Evolutionary conservation across 2,888 invertebrate species (phyloP), one percentile per base, ranked within the genome.

Genomic region (Troides oblongomaculatus): DNA sequence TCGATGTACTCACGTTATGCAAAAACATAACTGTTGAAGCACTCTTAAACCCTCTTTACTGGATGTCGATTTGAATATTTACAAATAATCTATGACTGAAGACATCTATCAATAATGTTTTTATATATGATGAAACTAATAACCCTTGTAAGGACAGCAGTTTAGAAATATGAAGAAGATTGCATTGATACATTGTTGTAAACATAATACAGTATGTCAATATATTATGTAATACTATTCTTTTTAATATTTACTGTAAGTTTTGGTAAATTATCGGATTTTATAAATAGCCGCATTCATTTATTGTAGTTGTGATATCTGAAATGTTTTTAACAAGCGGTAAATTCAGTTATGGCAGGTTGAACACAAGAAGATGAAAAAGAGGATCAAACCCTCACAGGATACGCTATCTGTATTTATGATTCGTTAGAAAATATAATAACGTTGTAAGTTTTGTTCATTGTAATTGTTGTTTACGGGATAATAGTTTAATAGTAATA

Each of bases 291-390:
- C 50, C 66, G 17, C 69, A 69, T 43, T 62, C 72, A 71, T 77
- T 76, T 74, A 75, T 80, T 77, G 77, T 74, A 78, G 76, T 79
- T 81, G 80, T 80, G 80, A 82, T 81, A 85, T 85, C 84, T 81
- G 73, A 85, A 84, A 81, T 80, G 84, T 81, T 86, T 39, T 84
- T 87, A 87, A 86, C 85, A 86, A 85, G 84, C 86, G 87, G 78
- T 77, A 84, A 87, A 87, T 87, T 84, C 76, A 84, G 83, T 83
- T 84, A 84, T 77, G 67, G 50, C 14, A 14, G 75, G 56, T 18
- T 60, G 17, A 25, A 8, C 58, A 59, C 50, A 23, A n/a, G 59
- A n/a, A 63, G 17, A 66, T 1, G 23, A 67, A 62, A 62, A 62
- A 62, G 43, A 36, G n/a, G 25, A 30, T 58, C 25, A 18, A 36